Evolutionary conservation across 2,888 invertebrate species (phyloP).

Genomic region (Polymixis flavicincta): DNA sequence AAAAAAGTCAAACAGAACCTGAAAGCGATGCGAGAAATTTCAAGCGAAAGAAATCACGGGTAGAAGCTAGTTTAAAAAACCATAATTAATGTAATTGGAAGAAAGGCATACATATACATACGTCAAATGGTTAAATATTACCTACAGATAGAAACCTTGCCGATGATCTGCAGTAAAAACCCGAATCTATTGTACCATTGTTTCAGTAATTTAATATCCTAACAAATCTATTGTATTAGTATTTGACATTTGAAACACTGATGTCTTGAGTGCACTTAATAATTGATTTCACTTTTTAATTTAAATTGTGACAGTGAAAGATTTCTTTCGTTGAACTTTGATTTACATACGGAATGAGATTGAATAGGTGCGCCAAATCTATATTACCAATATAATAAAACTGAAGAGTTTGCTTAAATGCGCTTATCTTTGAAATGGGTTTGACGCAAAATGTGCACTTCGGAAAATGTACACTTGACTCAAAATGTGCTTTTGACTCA

Average conservation of each 20-base stretch:
- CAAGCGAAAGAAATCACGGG: neutral
- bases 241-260: conserved; percentile 47
- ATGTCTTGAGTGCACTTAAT: neutral
- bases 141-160: conserved; percentile 3
- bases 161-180: conserved; percentile 4
- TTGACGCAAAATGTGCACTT: no score
- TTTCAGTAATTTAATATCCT: conserved; percentile 41
- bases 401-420: no score
- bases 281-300: conserved; percentile 47
- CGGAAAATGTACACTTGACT: no score
- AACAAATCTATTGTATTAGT: conserved; percentile 26
- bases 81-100: neutral
- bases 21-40: neutral
- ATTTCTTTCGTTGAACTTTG: conserved; percentile 1
- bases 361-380: no score
- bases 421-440: no score
- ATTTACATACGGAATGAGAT: neutral
- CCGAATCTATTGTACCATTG: conserved; percentile 44
- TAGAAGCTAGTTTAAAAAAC: no score
- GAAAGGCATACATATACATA: neutral
- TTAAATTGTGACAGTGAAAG: conserved; percentile 22
- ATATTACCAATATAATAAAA: no score
- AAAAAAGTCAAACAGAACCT: neutral
- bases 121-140: neutral
- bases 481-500: no score